Conservation (phyloP, 2,113 vertebrate species). For the Carollia perspicillata region DNA sequence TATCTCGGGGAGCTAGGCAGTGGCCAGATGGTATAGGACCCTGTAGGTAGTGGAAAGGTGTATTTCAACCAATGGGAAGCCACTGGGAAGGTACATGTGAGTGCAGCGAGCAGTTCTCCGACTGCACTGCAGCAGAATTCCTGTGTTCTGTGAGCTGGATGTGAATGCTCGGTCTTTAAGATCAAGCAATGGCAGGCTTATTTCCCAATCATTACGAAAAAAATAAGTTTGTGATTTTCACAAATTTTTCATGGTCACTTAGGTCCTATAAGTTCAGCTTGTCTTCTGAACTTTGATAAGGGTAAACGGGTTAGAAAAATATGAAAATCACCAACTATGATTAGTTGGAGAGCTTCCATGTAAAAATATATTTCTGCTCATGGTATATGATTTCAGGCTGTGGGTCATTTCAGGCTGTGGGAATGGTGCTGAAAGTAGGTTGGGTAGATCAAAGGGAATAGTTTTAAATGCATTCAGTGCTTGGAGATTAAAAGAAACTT, state of each 20-base stretch:
- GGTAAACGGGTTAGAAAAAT: conserved; percentile 36
- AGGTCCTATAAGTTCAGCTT: not conserved
- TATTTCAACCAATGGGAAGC: not conserved
- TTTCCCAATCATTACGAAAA: not conserved
- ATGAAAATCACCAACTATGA: conserved; percentile 6
- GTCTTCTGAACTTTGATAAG: not conserved
- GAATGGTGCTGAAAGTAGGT: not conserved
- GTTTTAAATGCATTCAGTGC: conserved; percentile 7
- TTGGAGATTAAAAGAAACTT: conserved; percentile 28
- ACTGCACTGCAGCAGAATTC: not conserved
- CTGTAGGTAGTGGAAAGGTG: not conserved
- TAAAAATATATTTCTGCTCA: not conserved
- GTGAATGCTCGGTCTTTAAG: not conserved
- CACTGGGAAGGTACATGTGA: not conserved
- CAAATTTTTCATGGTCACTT: not conserved
- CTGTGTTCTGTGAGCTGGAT: not conserved
- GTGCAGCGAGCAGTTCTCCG: not conserved
- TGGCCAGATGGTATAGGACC: not conserved
- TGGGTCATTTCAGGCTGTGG: not conserved
- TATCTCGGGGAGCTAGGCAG: not conserved
- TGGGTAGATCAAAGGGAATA: conserved; percentile 52
- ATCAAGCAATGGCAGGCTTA: not conserved
- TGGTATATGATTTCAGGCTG: not conserved
- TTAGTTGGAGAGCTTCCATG: conserved; percentile 42
- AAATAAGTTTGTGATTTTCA: not conserved